A percentile compares a stretch with the other conserved stretches of the same genome.
Conservation (phyloP, 2,888 invertebrate genomes). For the Pandemis cinnamomeana region DNA sequence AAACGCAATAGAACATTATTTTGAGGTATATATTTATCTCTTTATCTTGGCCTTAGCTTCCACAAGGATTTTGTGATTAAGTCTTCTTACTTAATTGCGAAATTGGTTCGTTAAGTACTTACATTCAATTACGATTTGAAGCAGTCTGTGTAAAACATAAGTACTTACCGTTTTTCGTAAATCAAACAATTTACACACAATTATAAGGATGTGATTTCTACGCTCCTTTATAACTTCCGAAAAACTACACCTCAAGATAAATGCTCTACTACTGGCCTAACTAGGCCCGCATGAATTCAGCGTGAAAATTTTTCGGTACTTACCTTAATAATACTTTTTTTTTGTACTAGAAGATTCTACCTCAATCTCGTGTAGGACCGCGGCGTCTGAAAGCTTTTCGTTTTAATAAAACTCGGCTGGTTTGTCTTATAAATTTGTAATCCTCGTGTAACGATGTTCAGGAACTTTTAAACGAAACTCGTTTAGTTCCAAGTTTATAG, state of each 20-base stretch:
- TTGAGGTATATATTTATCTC: slow-evolving; percentile 1
- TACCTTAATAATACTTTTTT: slow-evolving; percentile 5
- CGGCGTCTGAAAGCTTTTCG: slow-evolving; percentile 18
- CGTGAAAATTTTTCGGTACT: slow-evolving; percentile 2
- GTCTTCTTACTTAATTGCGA: not conserved
- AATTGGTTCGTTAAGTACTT: not conserved
- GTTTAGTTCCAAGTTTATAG: slow-evolving; percentile 25
- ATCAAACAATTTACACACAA: too few species aligned
- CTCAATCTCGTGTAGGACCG: slow-evolving; percentile 13
- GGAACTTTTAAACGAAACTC: slow-evolving; percentile 38
- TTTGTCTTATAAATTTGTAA: slow-evolving; percentile 39
- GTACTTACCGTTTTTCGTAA: too few species aligned
- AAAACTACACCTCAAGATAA: not conserved
- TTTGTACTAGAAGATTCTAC: slow-evolving; percentile 13
- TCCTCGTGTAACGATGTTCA: slow-evolving; percentile 32
- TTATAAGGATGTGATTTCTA: not conserved
- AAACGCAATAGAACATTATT: slow-evolving; percentile 16
- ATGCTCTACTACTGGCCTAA: too few species aligned
- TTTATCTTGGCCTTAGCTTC: not conserved
- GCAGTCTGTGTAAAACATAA: too few species aligned
- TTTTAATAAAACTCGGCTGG: slow-evolving; percentile 31
- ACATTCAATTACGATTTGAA: not conserved
- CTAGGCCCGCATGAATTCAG: not conserved
- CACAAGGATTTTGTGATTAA: not conserved
- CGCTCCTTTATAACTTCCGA: not conserved